Evolutionary conservation across 2,113 vertebrate genomes (phyloP).

Genomic region (Probosciger aterrimus): DNA sequence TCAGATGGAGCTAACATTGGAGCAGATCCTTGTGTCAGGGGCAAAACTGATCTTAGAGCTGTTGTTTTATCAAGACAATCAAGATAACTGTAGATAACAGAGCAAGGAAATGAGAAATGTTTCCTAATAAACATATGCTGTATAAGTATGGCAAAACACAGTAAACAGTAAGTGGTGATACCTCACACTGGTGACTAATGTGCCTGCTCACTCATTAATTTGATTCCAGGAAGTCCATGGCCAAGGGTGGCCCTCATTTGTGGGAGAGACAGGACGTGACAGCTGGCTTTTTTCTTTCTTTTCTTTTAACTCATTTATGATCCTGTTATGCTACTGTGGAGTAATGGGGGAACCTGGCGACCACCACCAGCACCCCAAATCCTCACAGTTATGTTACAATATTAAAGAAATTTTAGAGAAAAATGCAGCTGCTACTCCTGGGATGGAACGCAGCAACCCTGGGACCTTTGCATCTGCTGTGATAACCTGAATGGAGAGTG

Average conservation of each 20-base stretch:
- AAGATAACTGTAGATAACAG: not conserved
- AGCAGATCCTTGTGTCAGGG: not conserved
- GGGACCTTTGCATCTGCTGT: not conserved
- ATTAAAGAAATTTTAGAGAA: not conserved
- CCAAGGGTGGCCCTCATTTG: accelerated
- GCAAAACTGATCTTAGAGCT: not conserved
- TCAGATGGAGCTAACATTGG: not conserved
- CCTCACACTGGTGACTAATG: accelerated
- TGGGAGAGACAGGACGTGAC: not conserved
- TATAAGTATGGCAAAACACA: not conserved
- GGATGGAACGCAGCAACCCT: not conserved
- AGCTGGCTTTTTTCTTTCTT: not conserved
- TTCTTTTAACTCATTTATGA: not conserved
- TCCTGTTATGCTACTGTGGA: not conserved
- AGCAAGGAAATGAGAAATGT: not conserved
- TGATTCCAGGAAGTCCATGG: not conserved
- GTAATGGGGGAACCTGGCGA: not conserved
- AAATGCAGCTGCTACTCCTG: not conserved
- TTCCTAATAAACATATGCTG: not conserved
- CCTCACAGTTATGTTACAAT: not conserved
- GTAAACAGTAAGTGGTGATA: not conserved
- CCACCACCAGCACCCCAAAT: not conserved
- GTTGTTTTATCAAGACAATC: not conserved
- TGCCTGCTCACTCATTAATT: accelerated
- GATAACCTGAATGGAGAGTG: not conserved